Conservation (phyloP, 2,888 invertebrate species). For the Brenthis ino region DNA sequence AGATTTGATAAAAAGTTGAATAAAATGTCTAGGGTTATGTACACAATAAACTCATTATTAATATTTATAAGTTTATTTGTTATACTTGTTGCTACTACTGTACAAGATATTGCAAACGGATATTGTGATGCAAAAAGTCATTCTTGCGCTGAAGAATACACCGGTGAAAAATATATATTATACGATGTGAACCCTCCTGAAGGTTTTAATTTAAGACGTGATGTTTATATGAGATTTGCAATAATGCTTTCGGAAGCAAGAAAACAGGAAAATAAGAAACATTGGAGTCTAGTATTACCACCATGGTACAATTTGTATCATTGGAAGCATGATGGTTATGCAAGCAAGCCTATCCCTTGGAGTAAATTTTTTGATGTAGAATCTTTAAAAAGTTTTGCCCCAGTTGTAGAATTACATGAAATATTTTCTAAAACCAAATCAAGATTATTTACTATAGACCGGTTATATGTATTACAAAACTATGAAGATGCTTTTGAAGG, state of each 20-base stretch:
- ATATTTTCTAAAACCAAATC: conserved; percentile 75
- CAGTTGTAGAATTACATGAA: conserved; percentile 93
- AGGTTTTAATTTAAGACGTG: conserved; percentile 97
- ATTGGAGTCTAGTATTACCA: conserved; percentile 90
- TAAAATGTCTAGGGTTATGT: background rate
- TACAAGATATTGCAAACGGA: conserved; percentile 13
- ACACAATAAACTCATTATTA: background rate
- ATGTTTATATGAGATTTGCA: conserved; percentile 97
- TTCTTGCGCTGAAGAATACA: conserved; percentile 5
- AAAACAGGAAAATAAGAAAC: conserved; percentile 66
- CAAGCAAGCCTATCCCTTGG: conserved; percentile 89
- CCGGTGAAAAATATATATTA: conserved; percentile 86
- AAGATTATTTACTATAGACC: conserved; percentile 83
- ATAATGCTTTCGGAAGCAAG: conserved; percentile 88
- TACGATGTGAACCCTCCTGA: conserved; percentile 98
- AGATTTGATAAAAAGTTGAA: background rate
- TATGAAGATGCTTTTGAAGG: conserved; percentile 92
- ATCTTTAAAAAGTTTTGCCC: conserved; percentile 89
- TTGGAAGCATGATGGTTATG: conserved; percentile 86
- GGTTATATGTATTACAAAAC: conserved; percentile 91
- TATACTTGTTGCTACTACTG: background rate
- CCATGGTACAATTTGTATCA: conserved; percentile 96
- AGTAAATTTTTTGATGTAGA: conserved; percentile 91
- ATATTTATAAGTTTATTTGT: background rate
- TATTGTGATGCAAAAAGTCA: conserved; percentile 18